A percentile compares a stretch with the other conserved stretches of the same genome.
Conservation (phyloP, 2,888 invertebrate species). For the Xiphydria camelus region DNA sequence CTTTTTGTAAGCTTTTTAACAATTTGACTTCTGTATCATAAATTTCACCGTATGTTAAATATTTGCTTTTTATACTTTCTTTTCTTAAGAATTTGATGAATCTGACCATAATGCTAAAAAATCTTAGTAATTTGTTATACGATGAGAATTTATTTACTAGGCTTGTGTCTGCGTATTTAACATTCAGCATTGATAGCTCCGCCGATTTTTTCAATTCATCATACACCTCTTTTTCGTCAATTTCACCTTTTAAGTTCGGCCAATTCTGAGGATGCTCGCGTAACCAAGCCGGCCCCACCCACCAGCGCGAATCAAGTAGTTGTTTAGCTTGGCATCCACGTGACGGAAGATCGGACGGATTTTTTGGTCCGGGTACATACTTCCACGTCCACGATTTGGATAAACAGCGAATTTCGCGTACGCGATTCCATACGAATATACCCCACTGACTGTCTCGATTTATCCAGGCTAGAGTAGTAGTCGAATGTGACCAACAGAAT, state of each 20-base stretch:
- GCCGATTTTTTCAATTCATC: conserved; percentile 10
- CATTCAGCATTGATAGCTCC: conserved; percentile 4
- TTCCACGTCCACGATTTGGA: conserved; percentile 23
- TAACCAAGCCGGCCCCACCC: conserved; percentile 40
- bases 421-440: conserved; percentile 33
- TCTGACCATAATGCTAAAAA: no score
- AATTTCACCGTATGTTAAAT: no score
- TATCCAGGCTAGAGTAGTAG: conserved; percentile 31
- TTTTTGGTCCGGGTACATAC: conserved; percentile 35
- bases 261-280: conserved; percentile 20
- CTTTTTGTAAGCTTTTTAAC: background rate
- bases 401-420: conserved; percentile 30
- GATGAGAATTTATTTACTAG: no score
- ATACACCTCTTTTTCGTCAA: conserved; percentile 13
- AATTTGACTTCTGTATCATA: no score
- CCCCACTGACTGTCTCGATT: conserved; percentile 25
- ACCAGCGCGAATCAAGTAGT: conserved; percentile 36
- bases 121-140: no score
- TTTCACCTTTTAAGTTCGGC: conserved; percentile 22
- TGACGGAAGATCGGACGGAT: conserved; percentile 43
- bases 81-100: no score
- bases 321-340: conserved; percentile 34
- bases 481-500: conserved; percentile 34
- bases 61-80: no score
- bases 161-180: no score